Conservation (phyloP, 2,113 vertebrate species). For the Panurus biarmicus region DNA sequence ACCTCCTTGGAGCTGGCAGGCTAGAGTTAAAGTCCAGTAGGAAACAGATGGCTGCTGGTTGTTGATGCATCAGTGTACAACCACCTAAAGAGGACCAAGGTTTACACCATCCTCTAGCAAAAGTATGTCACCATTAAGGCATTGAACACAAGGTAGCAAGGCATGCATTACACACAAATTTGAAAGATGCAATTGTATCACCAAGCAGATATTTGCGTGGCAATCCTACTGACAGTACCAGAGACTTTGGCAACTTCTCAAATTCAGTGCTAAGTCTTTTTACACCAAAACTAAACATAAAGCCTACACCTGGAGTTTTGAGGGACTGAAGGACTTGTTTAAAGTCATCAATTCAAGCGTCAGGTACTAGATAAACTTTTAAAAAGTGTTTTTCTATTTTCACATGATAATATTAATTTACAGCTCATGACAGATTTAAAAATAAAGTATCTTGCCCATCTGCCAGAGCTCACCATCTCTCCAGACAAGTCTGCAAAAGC, state of each 20-base stretch:
- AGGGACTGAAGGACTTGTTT: background rate
- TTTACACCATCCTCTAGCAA: background rate
- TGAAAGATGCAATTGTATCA: background rate
- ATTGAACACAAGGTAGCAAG: background rate
- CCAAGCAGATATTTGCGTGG: background rate
- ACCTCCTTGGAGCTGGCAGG: background rate
- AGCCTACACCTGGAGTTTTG: background rate
- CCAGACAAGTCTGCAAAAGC: background rate
- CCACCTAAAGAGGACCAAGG: background rate
- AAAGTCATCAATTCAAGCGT: background rate
- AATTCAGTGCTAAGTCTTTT: background rate
- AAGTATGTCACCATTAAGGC: background rate
- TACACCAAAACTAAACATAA: background rate
- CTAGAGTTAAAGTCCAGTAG: background rate
- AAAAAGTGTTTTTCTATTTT: background rate
- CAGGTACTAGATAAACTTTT: background rate
- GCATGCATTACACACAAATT: background rate
- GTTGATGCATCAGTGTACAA: background rate
- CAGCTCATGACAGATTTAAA: background rate
- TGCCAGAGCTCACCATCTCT: background rate
- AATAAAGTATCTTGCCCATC: background rate
- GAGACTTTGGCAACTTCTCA: background rate
- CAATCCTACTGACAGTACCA: background rate
- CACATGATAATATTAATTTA: background rate
- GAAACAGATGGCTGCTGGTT: background rate